Conservation (phyloP, 2,888 invertebrate genomes). For the Thalpophila matura region DNA sequence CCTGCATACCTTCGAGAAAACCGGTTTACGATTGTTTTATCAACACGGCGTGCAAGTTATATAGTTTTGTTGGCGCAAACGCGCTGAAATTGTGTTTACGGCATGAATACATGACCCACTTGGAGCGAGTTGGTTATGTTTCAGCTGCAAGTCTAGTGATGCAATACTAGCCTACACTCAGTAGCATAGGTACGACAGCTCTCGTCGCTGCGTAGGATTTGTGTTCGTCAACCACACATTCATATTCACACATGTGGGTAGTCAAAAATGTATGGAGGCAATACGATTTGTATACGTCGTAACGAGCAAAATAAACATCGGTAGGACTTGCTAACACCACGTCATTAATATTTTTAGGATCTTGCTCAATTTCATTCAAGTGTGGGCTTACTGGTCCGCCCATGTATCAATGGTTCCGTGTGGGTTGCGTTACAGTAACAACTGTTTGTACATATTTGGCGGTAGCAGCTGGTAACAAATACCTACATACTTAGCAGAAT, state of each 20-base stretch:
- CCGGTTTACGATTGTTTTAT: constrained; percentile 82
- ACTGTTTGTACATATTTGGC: constrained; percentile 75
- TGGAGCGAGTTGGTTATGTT: constrained; percentile 80
- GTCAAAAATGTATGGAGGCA: constrained; percentile 45
- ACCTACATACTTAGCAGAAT: constrained; percentile 46
- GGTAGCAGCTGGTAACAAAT: constrained; percentile 59
- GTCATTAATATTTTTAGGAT: constrained; percentile 79
- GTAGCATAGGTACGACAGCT: constrained; percentile 66
- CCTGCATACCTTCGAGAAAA: constrained; percentile 65
- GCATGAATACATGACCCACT: constrained; percentile 85
- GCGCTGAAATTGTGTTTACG: constrained; percentile 80
- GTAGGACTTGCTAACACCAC: constrained; percentile 68
- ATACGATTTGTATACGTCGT: constrained; percentile 57
- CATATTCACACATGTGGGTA: constrained; percentile 57
- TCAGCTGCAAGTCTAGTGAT: constrained; percentile 78
- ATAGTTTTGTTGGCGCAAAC: constrained; percentile 68
- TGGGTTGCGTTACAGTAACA: constrained; percentile 73
- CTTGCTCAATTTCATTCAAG: constrained; percentile 75
- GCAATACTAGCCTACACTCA: constrained; percentile 75
- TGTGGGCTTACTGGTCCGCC: constrained; percentile 85
- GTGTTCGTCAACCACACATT: constrained; percentile 63
- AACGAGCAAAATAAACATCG: constrained; percentile 66
- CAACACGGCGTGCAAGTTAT: constrained; percentile 68
- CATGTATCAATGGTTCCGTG: constrained; percentile 66
- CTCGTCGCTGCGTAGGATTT: constrained; percentile 68